Base-by-base conservation (phyloP, 2,113 vertebrate genomes). In the Microcebus ravelobensis region DNA sequence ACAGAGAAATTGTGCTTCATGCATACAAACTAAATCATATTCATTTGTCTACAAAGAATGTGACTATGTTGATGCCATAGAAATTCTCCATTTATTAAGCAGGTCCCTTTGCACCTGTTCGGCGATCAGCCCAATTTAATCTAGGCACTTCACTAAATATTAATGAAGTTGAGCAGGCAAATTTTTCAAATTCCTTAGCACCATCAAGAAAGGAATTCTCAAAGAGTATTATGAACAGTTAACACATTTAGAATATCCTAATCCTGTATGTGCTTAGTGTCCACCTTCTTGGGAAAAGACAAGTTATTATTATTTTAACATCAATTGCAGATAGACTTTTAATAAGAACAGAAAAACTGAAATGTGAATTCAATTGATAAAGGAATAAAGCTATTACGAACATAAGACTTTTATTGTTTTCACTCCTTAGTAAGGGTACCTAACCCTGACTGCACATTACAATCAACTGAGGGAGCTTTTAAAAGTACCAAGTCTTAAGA, bases 11-110 rank as follows among this genome's bases (percentile, higher is more conserved):
- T 96, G 1, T 79, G 29, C 6, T 20, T 85, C 92, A 34, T 42
- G 39, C 57, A 82, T 61, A 94, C 87, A 92, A 97, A 73, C 31
- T 83, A 94, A 3, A 59, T 31, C 27, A 73, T 48, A 91, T 84
- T 97, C 80, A 55, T 79, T 42, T n/a, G 12, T 68, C 87, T 97
- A 77, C 5, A 96, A 91, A 91, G 96, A 90, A 83, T 96, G 73
- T 95, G 27, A 84, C 50, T 84, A 61, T 90, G 48, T 93, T 84
- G 89, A 71, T 31, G 0, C 15, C 27, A 92, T 80, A 71, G 80
- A 96, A 95, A 97, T 71, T 79, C n/a, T 77, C 70, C 15, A 1
- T 55, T 95, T 97, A 97, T 96, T 97, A 97, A 96, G 85, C 42
- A 94, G 70, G 81, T 92, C 86, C 50, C 92, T 94, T 96, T 95